These are phyloP conservation scores for Limenitis camilla DNA, from an alignment of 2,888 invertebrate genomes.

Conservation along the genomic window DNA sequence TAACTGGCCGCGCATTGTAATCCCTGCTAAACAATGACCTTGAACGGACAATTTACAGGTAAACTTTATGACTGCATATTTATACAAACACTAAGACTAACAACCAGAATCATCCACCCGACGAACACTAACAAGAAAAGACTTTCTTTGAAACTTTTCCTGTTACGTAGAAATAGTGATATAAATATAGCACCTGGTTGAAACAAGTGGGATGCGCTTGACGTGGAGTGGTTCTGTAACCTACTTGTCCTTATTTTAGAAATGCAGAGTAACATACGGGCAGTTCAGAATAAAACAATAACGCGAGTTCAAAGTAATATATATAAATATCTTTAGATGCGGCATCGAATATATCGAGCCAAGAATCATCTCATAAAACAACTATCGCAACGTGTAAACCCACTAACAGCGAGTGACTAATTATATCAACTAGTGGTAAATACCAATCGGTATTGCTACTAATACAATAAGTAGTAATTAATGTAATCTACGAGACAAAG, in stretches of 20 bases:
- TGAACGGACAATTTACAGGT: slow-evolving; percentile 26
- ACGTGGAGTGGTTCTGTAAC: slow-evolving; percentile 5
- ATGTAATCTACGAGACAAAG: slow-evolving; percentile 4
- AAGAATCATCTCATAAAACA: slow-evolving; percentile 19
- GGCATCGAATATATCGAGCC: slow-evolving; percentile 14
- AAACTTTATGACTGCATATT: slow-evolving; percentile 13
- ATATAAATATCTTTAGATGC: slow-evolving; percentile 8
- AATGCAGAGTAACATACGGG: not conserved
- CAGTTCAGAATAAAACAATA: not conserved
- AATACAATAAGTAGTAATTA: slow-evolving; percentile 1
- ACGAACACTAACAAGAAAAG: not conserved
- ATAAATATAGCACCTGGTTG: slow-evolving; percentile 1
- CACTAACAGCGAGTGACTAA: slow-evolving; percentile 10
- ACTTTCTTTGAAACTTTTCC: not conserved
- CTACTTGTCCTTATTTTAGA: slow-evolving; percentile 5
- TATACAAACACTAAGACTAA: not conserved
- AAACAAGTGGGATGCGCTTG: slow-evolving; percentile 4
- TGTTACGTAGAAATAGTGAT: not conserved
- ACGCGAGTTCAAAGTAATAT: slow-evolving; percentile 7
- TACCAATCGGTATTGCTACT: not conserved
- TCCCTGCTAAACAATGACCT: slow-evolving; percentile 43
- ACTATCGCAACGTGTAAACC: slow-evolving; percentile 11
- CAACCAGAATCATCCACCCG: not conserved
- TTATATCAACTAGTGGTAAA: slow-evolving; percentile 19
- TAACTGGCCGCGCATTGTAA: slow-evolving; percentile 44